Evolutionary conservation across 2,797 vertebrate species (phyloP).

Genomic region (Sebastes alutus): DNA sequence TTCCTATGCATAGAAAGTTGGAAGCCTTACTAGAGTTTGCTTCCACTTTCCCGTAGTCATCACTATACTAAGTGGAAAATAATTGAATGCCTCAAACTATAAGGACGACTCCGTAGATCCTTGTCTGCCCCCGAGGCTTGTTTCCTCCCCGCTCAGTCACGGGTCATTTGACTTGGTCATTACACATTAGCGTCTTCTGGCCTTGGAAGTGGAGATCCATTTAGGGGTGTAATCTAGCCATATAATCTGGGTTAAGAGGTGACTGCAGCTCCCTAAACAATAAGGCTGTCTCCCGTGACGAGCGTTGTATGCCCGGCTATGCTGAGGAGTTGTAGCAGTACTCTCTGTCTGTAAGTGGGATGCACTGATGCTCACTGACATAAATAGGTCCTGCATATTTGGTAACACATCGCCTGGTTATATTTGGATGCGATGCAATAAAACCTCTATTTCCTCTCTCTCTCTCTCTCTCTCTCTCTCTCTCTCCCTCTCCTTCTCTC

Average conservation of each 20-base stretch:
- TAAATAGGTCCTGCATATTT: conserved; percentile 85
- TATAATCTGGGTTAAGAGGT: conserved; percentile 58
- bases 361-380: conserved; percentile 82
- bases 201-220: conserved; percentile 36
- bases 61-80: conserved; percentile 28
- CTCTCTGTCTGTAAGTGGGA: conserved; percentile 75
- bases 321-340: conserved; percentile 58
- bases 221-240: conserved; percentile 42
- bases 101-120: conserved; percentile 6
- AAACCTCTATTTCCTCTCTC: conserved; percentile 54
- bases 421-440: conserved; percentile 78
- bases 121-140: conserved; percentile 15
- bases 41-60: conserved; percentile 34
- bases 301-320: conserved; percentile 26
- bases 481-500: neutral
- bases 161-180: conserved; percentile 54
- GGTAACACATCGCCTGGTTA: conserved; percentile 77
- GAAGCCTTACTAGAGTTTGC: conserved; percentile 15
- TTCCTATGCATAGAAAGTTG: neutral
- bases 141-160: conserved; percentile 27
- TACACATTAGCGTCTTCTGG: conserved; percentile 34
- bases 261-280: conserved; percentile 37
- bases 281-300: conserved; percentile 24
- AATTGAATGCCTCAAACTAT: conserved; percentile 49
- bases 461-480: neutral